Conservation (phyloP, 2,888 invertebrate genomes). For the Ecliptopera silaceata region DNA sequence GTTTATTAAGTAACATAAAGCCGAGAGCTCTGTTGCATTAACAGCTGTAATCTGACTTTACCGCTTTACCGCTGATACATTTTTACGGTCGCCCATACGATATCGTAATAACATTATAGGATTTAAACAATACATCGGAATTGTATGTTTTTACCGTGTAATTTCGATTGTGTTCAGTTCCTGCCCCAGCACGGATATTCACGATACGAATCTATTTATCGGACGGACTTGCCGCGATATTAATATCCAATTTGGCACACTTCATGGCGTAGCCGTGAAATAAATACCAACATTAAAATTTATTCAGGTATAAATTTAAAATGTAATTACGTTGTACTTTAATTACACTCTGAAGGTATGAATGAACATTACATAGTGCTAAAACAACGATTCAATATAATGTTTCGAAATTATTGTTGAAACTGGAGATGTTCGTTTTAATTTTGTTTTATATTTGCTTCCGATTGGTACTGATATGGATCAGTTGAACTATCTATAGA, state of each 20-base stretch:
- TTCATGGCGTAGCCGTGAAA: constrained; percentile 30
- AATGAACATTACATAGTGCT: background rate
- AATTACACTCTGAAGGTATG: background rate
- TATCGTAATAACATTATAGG: constrained; percentile 42
- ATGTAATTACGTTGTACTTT: background rate
- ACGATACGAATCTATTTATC: constrained; percentile 67
- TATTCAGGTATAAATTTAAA: background rate
- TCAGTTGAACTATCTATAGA: too few species aligned
- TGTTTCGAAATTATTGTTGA: background rate
- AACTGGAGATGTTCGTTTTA: too few species aligned
- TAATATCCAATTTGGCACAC: constrained; percentile 62
- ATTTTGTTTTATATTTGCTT: too few species aligned
- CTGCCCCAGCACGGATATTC: constrained; percentile 47
- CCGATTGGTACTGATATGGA: too few species aligned
- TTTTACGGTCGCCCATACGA: constrained; percentile 33
- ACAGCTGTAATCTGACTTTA: constrained; percentile 20
- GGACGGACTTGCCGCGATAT: constrained; percentile 54
- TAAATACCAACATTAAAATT: constrained; percentile 13
- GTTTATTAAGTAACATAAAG: background rate
- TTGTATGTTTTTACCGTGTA: constrained; percentile 52
- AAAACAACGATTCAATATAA: background rate
- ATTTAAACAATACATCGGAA: constrained; percentile 50
- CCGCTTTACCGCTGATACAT: constrained; percentile 26
- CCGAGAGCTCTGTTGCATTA: constrained; percentile 9
- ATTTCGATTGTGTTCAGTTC: constrained; percentile 32